These are phyloP conservation scores for Typhlomys cinereus DNA, from an alignment of 2,113 vertebrate species.

Conservation along the genomic window DNA sequence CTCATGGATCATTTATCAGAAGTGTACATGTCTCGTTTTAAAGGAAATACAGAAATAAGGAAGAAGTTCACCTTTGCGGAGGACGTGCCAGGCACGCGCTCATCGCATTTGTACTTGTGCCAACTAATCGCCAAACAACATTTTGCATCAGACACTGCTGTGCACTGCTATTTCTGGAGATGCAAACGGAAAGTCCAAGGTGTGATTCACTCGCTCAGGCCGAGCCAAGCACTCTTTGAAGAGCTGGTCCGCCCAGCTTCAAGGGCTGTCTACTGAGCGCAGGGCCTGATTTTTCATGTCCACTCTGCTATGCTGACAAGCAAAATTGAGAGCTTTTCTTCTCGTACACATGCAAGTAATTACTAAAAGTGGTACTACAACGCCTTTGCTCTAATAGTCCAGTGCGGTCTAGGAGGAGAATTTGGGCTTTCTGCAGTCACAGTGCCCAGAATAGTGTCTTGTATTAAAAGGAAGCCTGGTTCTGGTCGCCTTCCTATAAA, in stretches of 20 bases:
- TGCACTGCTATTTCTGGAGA: background rate
- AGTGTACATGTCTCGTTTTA: background rate
- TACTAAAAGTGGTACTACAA: background rate
- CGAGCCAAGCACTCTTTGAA: background rate
- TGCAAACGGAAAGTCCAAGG: background rate
- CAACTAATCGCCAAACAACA: background rate
- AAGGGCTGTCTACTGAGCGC: background rate
- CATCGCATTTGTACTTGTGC: background rate
- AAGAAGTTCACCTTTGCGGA: background rate
- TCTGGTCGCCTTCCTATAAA: background rate
- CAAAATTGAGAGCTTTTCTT: background rate
- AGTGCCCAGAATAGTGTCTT: background rate
- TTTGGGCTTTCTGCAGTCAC: background rate
- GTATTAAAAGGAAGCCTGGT: background rate
- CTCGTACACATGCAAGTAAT: conserved; percentile 5
- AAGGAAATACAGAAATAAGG: background rate
- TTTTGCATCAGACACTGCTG: background rate
- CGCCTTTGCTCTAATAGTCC: background rate
- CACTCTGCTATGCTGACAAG: background rate
- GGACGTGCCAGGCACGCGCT: background rate
- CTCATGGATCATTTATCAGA: background rate
- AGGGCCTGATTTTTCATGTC: background rate
- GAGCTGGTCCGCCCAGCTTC: background rate
- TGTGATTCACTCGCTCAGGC: background rate
- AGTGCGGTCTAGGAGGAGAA: background rate